Percentiles rank a stretch among this genome's conserved stretches.
Evolutionary conservation across 2,888 invertebrate species (phyloP).

Genomic region (Cephus rjabovi): DNA sequence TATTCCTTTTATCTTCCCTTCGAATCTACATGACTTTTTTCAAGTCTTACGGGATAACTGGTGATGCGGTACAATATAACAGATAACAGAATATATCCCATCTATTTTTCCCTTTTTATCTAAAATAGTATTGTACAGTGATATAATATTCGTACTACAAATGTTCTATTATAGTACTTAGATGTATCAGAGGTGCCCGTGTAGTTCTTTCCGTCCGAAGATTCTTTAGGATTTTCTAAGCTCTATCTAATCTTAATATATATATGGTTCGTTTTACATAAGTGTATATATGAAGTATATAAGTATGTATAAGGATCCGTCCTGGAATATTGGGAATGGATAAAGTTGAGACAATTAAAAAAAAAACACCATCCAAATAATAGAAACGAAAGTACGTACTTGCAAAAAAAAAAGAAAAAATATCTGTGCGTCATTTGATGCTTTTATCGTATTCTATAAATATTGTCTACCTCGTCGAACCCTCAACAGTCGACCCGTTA

Average conservation of each 20-base stretch:
- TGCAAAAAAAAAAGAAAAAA: background rate
- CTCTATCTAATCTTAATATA: background rate
- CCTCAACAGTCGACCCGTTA: background rate
- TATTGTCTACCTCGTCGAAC: background rate
- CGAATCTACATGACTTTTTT: background rate
- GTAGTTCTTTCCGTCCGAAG: background rate
- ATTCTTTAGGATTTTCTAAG: background rate
- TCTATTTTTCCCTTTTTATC: background rate
- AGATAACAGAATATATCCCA: background rate
- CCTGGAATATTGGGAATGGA: background rate
- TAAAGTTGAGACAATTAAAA: background rate
- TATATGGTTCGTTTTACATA: background rate
- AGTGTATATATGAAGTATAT: background rate
- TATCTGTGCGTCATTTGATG: background rate
- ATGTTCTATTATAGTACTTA: background rate
- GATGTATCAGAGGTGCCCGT: background rate
- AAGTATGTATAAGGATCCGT: background rate
- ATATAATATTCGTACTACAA: background rate
- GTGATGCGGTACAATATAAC: background rate
- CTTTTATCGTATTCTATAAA: background rate
- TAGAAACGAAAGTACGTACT: background rate
- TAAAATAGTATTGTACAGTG: background rate
- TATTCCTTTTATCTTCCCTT: background rate
- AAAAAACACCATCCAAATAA: background rate
- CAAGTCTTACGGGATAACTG: background rate